Percentiles rank a stretch among this genome's conserved stretches.
These are phyloP conservation scores for Drosophila murphyi DNA, from an alignment of 1,140 invertebrate species.

Conservation along the genomic window DNA sequence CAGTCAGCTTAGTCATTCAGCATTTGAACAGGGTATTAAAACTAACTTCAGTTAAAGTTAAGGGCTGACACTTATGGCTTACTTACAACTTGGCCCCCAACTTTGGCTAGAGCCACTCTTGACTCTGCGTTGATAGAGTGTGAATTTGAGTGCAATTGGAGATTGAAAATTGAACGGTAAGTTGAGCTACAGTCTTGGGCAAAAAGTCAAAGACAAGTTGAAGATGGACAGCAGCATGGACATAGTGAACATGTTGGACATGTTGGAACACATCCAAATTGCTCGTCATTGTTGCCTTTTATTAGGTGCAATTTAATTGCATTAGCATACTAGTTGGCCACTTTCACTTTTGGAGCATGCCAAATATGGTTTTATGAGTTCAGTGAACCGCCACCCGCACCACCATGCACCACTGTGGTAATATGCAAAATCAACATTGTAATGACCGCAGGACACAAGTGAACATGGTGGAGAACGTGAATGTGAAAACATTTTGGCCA, in stretches of 20 bases:
- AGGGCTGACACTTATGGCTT: conserved; percentile 39
- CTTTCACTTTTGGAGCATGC: conserved; percentile 61
- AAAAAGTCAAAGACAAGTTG: conserved; percentile 30
- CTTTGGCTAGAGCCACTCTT: conserved; percentile 8
- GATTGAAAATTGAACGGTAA: conserved; percentile 58
- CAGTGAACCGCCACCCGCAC: conserved; percentile 47
- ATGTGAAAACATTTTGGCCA: conserved; percentile 49
- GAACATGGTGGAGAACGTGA: conserved; percentile 48
- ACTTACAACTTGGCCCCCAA: conserved; percentile 22
- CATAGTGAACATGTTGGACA: not conserved
- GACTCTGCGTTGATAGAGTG: conserved; percentile 38
- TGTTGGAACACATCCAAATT: conserved; percentile 27
- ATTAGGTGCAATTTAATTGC: conserved; percentile 73
- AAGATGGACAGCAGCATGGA: not conserved
- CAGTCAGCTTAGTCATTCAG: no score
- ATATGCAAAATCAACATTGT: conserved; percentile 73
- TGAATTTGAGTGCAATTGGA: conserved; percentile 37
- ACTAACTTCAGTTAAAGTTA: conserved; percentile 39
- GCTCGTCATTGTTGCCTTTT: conserved; percentile 63
- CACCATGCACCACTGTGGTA: conserved; percentile 11
- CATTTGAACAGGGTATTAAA: not conserved
- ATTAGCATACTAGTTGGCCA: conserved; percentile 65
- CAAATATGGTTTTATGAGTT: conserved; percentile 66
- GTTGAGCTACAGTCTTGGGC: conserved; percentile 38
- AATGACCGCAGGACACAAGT: conserved; percentile 78